These are phyloP conservation scores for Mobula hypostoma DNA, from an alignment of 2,113 vertebrate species.

Conservation along the genomic window DNA sequence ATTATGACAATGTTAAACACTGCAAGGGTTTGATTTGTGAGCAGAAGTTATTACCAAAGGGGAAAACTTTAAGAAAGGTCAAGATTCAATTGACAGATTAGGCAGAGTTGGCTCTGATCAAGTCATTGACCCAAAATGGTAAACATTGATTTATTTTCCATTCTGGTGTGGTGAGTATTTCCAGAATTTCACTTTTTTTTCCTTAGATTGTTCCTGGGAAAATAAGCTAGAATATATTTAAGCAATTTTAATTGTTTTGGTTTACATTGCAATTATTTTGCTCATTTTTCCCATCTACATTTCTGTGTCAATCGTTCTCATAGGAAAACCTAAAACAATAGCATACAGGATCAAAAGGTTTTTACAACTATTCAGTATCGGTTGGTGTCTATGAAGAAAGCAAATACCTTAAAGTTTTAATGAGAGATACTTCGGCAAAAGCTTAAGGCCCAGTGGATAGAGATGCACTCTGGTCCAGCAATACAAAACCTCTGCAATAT, in stretches of 20 bases:
- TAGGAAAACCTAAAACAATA: neutral
- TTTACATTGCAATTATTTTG: neutral
- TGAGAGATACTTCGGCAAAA: neutral
- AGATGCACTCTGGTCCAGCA: neutral
- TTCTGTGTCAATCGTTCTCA: neutral
- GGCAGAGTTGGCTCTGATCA: too few relatives aligned
- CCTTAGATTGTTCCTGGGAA: neutral
- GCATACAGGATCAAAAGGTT: neutral
- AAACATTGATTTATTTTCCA: neutral
- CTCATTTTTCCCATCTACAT: neutral
- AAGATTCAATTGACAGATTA: neutral
- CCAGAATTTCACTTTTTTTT: too few relatives aligned
- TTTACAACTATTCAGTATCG: neutral
- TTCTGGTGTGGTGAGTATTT: neutral
- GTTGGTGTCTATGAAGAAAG: neutral
- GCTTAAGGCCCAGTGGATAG: neutral
- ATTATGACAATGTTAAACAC: neutral
- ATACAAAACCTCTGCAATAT: neutral
- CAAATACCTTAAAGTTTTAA: neutral
- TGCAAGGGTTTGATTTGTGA: neutral
- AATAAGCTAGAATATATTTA: neutral
- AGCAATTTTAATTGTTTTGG: neutral
- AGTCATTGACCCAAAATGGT: neutral
- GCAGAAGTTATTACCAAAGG: neutral
- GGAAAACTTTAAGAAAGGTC: neutral